Base-by-base conservation (phyloP, 2,113 vertebrate genomes). In the Malaclemys terrapin region DNA sequence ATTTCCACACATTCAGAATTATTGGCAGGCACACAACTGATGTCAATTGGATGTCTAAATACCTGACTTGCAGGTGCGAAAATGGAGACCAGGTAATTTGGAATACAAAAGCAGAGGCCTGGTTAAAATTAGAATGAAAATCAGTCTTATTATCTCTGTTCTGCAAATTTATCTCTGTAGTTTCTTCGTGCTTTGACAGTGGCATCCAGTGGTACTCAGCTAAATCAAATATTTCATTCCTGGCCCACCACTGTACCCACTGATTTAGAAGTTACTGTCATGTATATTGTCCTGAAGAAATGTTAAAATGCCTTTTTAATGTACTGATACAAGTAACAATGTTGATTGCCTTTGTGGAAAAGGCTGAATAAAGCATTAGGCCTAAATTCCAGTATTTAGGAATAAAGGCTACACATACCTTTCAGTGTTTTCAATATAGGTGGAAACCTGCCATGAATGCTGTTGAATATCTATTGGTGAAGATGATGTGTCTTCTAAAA, bases 401-500 rank as follows among this genome's bases (percentile, higher is more conserved):
- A 88, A 91, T 59, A 12, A 96, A 89, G 11, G 35, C 76, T 49
- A 84, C 13, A 95, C 96, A 92, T 97, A 99, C 99, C 98, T 99
- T 98, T 99, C 99, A 79, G 99, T 99, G 97, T 99, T 99, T 96
- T 99, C 99, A 91, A 99, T 99, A 97, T 99, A 99, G 76, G 98
- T 98, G 97, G 99, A 99, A 98, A 99, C 98, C 97, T 99, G 99
- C 99, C 99, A 99, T 97, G 98, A 98, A 94, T 99, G 98, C 89
- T 99, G 99, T 94, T 99, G 99, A 96, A 96, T 98, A 92, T 99
- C 99, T 96, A 97, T 95, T n/a, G 99, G 99, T 92, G 99, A 98
- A 79, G 99, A 98, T 4, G 98, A 99, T 0, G 98, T 98, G 92
- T 99, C 99, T 97, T 99, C 99, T 94, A 99, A 98, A 96, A 99